Evolutionary conservation across 1,140 invertebrate genomes (phyloP).

Genomic region (Globodera ellingtonae): DNA sequence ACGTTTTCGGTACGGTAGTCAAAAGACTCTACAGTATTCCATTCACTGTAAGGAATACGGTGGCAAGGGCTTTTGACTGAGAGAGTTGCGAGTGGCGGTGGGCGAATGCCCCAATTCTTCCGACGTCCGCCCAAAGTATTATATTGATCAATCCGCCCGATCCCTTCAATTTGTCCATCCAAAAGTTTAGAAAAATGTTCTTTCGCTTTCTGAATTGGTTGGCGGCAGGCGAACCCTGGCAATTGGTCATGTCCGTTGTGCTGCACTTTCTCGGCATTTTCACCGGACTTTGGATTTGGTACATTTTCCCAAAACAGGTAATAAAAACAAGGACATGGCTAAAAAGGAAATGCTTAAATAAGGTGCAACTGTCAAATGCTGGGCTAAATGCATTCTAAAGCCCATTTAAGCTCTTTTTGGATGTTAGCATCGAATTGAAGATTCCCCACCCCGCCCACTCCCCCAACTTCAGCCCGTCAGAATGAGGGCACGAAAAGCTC

Average conservation of each 20-base stretch:
- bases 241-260: constrained; percentile 23
- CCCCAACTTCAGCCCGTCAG: neutral
- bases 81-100: neutral
- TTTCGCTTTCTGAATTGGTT: neutral
- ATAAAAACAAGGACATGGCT: neutral
- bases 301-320: constrained; percentile 34
- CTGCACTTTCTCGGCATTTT: constrained; percentile 28
- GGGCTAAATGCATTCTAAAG: no score
- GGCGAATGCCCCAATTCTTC: neutral
- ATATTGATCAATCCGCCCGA: neutral
- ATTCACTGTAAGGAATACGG: neutral
- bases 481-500: neutral
- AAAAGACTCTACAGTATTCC: neutral
- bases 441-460: no score
- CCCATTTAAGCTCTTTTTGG: no score
- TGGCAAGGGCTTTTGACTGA: no score
- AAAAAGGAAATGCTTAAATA: no score
- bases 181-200: neutral
- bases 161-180: neutral
- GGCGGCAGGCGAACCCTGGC: neutral
- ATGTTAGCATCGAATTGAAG: neutral
- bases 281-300: constrained; percentile 32
- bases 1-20: no score
- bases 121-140: neutral
- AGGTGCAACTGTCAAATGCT: no score